Evolutionary conservation across 2,797 vertebrate genomes (phyloP).

Genomic region (Pampus argenteus): DNA sequence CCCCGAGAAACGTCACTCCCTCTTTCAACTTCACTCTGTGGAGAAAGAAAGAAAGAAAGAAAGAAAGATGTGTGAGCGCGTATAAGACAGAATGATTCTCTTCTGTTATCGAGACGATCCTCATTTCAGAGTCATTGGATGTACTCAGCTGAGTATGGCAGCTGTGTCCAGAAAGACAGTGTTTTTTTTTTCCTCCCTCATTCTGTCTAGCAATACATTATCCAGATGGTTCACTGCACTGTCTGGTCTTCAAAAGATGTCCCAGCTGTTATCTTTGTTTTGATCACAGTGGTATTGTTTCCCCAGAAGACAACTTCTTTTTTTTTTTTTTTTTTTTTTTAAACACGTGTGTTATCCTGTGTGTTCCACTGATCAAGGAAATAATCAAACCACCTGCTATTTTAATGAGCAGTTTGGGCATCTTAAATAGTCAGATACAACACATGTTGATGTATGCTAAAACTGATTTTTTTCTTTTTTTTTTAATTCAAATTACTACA

Average conservation of each 20-base stretch:
- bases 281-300: slow-evolving; percentile 43
- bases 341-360: slow-evolving; percentile 21
- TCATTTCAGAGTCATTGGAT: slow-evolving; percentile 37
- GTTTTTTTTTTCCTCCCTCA: slow-evolving; percentile 5
- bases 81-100: not conserved
- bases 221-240: slow-evolving; percentile 57
- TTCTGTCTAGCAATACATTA: slow-evolving; percentile 41
- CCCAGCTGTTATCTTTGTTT: slow-evolving; percentile 57
- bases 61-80: slow-evolving; percentile 2
- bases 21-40: slow-evolving; percentile 96
- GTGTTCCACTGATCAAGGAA: slow-evolving; percentile 36
- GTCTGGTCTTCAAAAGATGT: slow-evolving; percentile 52
- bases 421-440: not conserved
- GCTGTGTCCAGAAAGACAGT: slow-evolving; percentile 47
- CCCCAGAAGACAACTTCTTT: slow-evolving; percentile 28
- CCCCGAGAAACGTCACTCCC: slow-evolving; percentile 90
- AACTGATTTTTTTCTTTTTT: not conserved
- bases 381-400: slow-evolving; percentile 43
- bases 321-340: too few relatives aligned
- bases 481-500: slow-evolving; percentile 24
- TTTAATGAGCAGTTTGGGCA: slow-evolving; percentile 7
- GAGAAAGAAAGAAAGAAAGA: slow-evolving; percentile 36
- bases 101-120: slow-evolving; percentile 13
- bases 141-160: slow-evolving; percentile 43
- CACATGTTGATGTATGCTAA: not conserved